phyloP scores from a whole-genome alignment of 2,888 invertebrate species.

The Mamestra brassicae region DNA sequence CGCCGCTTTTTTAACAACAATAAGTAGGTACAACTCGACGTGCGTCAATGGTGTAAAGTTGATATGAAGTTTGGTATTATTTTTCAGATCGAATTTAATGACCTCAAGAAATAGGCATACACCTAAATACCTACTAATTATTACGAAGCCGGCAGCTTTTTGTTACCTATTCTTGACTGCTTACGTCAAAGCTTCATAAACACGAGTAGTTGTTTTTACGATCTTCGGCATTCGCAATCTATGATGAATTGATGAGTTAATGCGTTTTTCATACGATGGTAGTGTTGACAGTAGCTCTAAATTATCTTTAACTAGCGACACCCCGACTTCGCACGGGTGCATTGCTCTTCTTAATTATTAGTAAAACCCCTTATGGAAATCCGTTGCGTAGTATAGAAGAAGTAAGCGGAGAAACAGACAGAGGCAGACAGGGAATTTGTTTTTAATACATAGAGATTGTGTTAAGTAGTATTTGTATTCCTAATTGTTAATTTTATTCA shows the following conservation, averaged over 20 bases:
- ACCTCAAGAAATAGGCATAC: background rate
- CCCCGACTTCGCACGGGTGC: too few relatives aligned
- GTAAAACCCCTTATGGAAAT: too few relatives aligned
- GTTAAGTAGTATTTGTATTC: too few relatives aligned
- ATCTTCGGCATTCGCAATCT: too few relatives aligned
- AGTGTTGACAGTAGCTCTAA: background rate
- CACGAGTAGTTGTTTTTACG: background rate
- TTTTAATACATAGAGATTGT: too few relatives aligned
- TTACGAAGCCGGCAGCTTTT: background rate
- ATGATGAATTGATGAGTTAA: too few relatives aligned
- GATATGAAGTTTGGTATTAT: background rate
- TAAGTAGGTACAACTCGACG: background rate
- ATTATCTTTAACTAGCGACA: background rate
- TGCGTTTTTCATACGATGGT: background rate
- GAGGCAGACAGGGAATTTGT: too few relatives aligned
- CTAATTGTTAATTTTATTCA: too few relatives aligned
- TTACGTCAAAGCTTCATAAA: background rate
- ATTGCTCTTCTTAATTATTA: too few relatives aligned
- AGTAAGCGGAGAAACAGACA: too few relatives aligned
- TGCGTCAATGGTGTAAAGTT: background rate
- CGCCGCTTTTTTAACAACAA: background rate
- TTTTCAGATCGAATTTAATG: background rate
- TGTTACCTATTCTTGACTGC: conserved; percentile 1
- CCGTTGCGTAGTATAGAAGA: too few relatives aligned
- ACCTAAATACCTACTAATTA: background rate